Evolutionary conservation across 2,888 invertebrate species (phyloP), one percentile per base, ranked within the genome.

Genomic region (Ischnura elegans): DNA sequence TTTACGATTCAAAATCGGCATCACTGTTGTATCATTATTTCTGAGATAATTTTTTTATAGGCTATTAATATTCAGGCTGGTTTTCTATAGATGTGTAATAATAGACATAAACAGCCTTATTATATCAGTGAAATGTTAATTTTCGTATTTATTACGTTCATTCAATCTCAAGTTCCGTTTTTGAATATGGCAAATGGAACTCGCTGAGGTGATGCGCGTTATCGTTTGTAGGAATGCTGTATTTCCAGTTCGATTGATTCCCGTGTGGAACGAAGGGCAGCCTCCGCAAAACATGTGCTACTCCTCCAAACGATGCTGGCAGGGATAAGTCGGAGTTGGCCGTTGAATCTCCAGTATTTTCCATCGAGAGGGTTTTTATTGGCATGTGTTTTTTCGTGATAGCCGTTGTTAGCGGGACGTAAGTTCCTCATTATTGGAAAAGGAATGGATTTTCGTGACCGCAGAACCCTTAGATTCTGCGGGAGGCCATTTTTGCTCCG

Each of bases 351-450:
- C 8, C 16, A 36, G 36, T 76, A 76, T 76, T 76, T 76, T 76
- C 21, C 76, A 36, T 2, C 13, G 3, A 16, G 3, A 16, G n/a
- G 3, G 76, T 76, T 76, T 36, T 36, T 76, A 25, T 76, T n/a
- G 76, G 19, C 51, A 8, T 13, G 36, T 61, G 36, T 76, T 36
- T 76, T 36, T 76, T 36, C 19, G 29, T n/a, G 36, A 5, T 76
- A 36, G 76, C 76, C 36, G 76, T 36, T 76, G 76, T 76, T 76
- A 76, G 76, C 16, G 25, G 76, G 25, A 36, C 76, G 36, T 76
- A 76, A 76, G 76, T 76, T 76, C 76, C 76, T 76, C 76, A 76
- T 76, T 76, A 76, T 76, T 76, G 76, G 76, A 76, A 76, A 76
- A 76, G 36, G 76, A 76, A 36, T 10, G 36, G 76, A 76, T 29